Percentiles rank a stretch among this genome's conserved stretches.
These are phyloP conservation scores for Microctonus brassicae DNA, from an alignment of 2,888 invertebrate species.

Conservation along the genomic window DNA sequence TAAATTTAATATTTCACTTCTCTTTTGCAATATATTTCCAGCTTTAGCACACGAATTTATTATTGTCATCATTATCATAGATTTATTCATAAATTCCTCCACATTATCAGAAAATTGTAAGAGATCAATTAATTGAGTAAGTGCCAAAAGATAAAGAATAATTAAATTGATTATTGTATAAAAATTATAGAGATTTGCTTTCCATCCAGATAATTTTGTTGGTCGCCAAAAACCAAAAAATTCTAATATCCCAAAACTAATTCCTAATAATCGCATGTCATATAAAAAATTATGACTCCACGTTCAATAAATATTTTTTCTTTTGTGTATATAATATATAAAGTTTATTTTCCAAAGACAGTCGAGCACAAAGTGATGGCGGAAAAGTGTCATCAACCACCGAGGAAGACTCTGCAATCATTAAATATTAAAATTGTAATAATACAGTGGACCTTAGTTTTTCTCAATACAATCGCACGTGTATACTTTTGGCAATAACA, in stretches of 20 bases:
- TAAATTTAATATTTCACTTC: background rate
- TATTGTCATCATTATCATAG: slow-evolving; percentile 12
- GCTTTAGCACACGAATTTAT: slow-evolving; percentile 11
- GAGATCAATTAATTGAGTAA: slow-evolving; percentile 13
- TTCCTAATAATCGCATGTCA: background rate
- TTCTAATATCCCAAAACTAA: slow-evolving; percentile 16
- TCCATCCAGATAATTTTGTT: background rate
- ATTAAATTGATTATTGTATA: slow-evolving; percentile 6
- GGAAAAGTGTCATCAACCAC: too few relatives aligned
- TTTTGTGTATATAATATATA: too few relatives aligned
- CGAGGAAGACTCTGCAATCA: too few relatives aligned
- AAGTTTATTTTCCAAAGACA: too few relatives aligned
- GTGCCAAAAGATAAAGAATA: background rate
- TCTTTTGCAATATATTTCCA: background rate
- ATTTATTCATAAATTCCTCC: slow-evolving; percentile 11
- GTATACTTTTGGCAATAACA: too few relatives aligned
- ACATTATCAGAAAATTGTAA: background rate
- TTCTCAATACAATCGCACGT: too few relatives aligned
- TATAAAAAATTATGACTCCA: too few relatives aligned
- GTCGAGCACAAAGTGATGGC: too few relatives aligned
- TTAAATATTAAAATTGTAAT: too few relatives aligned
- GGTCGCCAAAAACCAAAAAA: slow-evolving; percentile 20
- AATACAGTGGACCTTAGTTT: too few relatives aligned
- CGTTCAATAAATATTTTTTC: too few relatives aligned
- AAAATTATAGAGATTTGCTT: slow-evolving; percentile 7